These are phyloP conservation scores for Mobula birostris DNA, from an alignment of 2,113 vertebrate species.

Conservation along the genomic window DNA sequence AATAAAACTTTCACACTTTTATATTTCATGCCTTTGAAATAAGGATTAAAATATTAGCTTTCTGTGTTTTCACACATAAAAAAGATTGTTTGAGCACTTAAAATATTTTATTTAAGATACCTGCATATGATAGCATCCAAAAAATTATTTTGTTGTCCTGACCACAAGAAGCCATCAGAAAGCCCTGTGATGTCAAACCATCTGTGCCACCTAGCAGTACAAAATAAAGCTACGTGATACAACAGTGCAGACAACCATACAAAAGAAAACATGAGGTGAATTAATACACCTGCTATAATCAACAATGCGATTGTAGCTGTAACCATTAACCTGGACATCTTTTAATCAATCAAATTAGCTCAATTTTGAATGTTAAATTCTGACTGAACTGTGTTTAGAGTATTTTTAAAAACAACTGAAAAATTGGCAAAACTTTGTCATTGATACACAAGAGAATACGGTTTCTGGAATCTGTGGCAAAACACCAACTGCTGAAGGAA, in stretches of 20 bases:
- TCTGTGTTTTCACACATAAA: no score
- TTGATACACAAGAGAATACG: background rate
- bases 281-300: background rate
- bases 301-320: background rate
- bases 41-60: no score
- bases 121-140: slow-evolving; percentile 69
- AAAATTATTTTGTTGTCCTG: slow-evolving; percentile 76
- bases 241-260: background rate
- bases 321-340: background rate
- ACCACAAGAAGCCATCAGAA: slow-evolving; percentile 78
- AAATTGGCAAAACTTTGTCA: background rate
- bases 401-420: background rate
- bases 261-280: background rate
- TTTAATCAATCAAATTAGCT: background rate
- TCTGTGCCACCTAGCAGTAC: slow-evolving; percentile 50
- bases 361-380: background rate
- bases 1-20: no score
- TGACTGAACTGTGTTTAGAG: background rate
- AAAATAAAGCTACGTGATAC: background rate
- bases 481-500: no score
- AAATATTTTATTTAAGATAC: slow-evolving; percentile 52
- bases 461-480: no score
- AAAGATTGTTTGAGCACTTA: no score
- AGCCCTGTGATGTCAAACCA: slow-evolving; percentile 49
- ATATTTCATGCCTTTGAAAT: no score